Evolutionary conservation across 2,797 vertebrate genomes (phyloP), one percentile per base, ranked within the genome.

Genomic region (Diglossa cyanea): DNA sequence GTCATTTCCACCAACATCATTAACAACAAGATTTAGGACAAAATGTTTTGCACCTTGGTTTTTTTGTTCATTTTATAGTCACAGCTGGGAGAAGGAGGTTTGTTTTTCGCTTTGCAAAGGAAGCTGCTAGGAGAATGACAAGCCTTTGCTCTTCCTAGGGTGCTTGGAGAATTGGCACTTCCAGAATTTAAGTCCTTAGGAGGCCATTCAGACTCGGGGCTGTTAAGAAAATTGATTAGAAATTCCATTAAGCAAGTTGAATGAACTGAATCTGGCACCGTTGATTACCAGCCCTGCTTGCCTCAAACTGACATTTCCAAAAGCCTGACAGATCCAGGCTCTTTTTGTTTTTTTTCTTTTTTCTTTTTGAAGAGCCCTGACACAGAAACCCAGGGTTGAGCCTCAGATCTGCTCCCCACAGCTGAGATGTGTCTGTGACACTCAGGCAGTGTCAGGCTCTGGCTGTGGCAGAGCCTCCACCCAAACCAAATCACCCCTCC

Each of bases 191-290:
- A 83, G 90, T 78, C 93, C 75, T 88, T 72, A 71, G 84, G 94
- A 94, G 50, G 65, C 78, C 61, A 30, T 94, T 94, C 86, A 79
- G 60, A 40, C 86, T 81, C 26, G 18, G 44, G 63, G 67, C 77
- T 91, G 75, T 82, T 92, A 87, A 89, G 78, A 92, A 95, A 85
- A 93, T 74, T 82, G 84, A 94, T 95, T 89, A 89, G 54, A 76
- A 85, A 91, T 76, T 82, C 84, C 93, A 91, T 94, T 71, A 86
- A 95, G 74, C 33, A 30, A 87, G 81, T 33, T 10, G 19, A 73
- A 79, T 1, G n/a, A 91, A 82, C 48, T 4, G 5, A 78, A 87
- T 74, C 45, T 89, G 86, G 80, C 80, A 67, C 54, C 1, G 2
- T 9, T 50, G 66, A 60, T 14, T 76, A 81, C 44, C 82, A 94